Conservation (phyloP, 2,888 invertebrate genomes). For the Punctoribates punctum region DNA sequence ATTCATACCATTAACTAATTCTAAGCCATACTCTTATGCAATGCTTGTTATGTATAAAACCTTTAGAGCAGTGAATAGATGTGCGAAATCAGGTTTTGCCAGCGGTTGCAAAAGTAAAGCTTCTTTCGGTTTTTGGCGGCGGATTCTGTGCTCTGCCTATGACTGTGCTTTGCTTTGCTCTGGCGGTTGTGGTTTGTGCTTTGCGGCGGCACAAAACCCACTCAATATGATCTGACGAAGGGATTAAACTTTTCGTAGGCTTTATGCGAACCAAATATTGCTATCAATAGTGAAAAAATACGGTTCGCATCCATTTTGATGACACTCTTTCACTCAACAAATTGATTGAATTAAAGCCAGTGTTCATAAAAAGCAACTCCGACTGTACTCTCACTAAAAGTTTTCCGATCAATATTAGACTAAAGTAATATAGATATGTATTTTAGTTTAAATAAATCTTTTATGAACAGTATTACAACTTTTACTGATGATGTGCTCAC, state of each 20-base stretch:
- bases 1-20: not conserved
- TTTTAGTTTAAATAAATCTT: slow-evolving; percentile 17
- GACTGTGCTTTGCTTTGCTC: not conserved
- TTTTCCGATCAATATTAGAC: not conserved
- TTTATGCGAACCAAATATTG: not conserved
- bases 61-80: not conserved
- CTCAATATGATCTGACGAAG: slow-evolving; percentile 2
- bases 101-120: slow-evolving; percentile 30
- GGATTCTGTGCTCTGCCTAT: not conserved
- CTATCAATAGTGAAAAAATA: not conserved
- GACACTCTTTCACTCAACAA: too few species aligned
- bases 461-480: slow-evolving; percentile 22
- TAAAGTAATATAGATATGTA: not conserved
- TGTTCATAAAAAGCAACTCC: too few species aligned
- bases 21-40: not conserved
- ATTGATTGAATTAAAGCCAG: too few species aligned
- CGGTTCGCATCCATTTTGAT: not conserved
- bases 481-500: slow-evolving; percentile 28
- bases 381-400: too few species aligned
- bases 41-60: slow-evolving; percentile 8
- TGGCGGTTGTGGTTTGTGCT: too few species aligned
- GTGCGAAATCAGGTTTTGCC: slow-evolving; percentile 34
- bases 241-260: not conserved
- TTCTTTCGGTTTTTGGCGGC: slow-evolving; percentile 21
- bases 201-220: not conserved